Conservation (phyloP, 1,140 invertebrate species). For the Solenopsis invicta region DNA sequence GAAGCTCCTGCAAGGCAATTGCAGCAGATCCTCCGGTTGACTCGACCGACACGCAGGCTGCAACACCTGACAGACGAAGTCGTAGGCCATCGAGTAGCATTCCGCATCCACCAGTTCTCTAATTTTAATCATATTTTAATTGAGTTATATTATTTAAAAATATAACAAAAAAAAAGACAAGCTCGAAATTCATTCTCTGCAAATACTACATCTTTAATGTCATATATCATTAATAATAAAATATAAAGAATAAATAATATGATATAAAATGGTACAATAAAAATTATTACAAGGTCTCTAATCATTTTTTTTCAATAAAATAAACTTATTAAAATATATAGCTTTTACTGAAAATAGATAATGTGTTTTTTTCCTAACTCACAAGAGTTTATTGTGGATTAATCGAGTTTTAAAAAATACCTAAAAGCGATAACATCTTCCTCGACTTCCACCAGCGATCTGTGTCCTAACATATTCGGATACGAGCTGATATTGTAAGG, state of each 20-base stretch:
- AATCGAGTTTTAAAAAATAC: slow-evolving; percentile 74
- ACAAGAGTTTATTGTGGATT: neutral
- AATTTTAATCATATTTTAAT: slow-evolving; percentile 41
- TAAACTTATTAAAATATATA: neutral
- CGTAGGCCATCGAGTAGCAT: slow-evolving; percentile 94
- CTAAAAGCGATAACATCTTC: slow-evolving; percentile 93
- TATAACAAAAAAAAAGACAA: neutral
- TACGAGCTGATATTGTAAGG: slow-evolving; percentile 94
- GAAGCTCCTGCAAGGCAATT: slow-evolving; percentile 93
- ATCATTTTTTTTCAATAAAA: neutral
- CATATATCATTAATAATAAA: neutral
- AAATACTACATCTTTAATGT: neutral
- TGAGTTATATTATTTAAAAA: slow-evolving; percentile 2
- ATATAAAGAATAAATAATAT: neutral
- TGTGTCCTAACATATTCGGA: slow-evolving; percentile 92
- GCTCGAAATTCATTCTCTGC: neutral
- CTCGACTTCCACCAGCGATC: slow-evolving; percentile 90
- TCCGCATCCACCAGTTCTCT: slow-evolving; percentile 95
- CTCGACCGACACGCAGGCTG: slow-evolving; percentile 91
- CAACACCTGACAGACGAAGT: slow-evolving; percentile 94
- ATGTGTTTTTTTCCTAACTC: neutral
- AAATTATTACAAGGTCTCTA: neutral
- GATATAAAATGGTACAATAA: neutral
- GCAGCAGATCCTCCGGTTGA: slow-evolving; percentile 87
- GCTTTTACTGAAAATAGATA: neutral